Base-by-base conservation (phyloP, 2,113 vertebrate species). In the Acanthisitta chloris region DNA sequence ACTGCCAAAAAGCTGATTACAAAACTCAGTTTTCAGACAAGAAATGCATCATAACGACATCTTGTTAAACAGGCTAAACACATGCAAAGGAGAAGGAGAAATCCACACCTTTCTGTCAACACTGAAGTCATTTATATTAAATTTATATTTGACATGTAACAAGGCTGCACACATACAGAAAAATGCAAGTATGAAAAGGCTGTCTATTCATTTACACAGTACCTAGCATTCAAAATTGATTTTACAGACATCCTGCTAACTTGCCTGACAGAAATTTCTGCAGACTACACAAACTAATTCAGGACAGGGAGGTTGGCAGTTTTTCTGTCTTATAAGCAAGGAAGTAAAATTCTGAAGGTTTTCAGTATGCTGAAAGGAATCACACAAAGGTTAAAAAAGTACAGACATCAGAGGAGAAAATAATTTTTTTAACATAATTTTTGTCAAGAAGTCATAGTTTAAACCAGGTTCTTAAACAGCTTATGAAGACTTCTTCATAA, bases 211-310 rank as follows among this genome's bases (percentile, higher is more conserved):
- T 78, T 94, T 84, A 67, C 40, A 86, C 55, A 84, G 91, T 90
- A 55, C 83, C 94, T 86, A 78, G 69, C 77, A 95, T 95, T 95
- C 88, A 88, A 74, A 94, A 96, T 74, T 83, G 72, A 86, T 96
- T 97, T 96, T 92, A 86, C 76, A 97, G 95, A 86, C 91, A 92
- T 86, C 48, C 72, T 94, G 86, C 77, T 95, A 96, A 95, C 94
- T 91, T 88, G 91, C 88, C 91, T 94, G 66, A 77, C 65, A 91
- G 83, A 93, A 76, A 95, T 84, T 92, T 61, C 34, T 71, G 84
- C 78, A 96, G 84, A 94, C 89, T 76, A 90, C 45, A 89, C 49
- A 94, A 89, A 94, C 84, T 64, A 94, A 94, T 92, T 90, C 61
- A 86, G 73, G 92, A 86, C 2, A 92, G 54, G 16, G 66, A 95